These are phyloP conservation scores for Bombycilla garrulus DNA, from an alignment of 2,113 vertebrate species.

Conservation along the genomic window DNA sequence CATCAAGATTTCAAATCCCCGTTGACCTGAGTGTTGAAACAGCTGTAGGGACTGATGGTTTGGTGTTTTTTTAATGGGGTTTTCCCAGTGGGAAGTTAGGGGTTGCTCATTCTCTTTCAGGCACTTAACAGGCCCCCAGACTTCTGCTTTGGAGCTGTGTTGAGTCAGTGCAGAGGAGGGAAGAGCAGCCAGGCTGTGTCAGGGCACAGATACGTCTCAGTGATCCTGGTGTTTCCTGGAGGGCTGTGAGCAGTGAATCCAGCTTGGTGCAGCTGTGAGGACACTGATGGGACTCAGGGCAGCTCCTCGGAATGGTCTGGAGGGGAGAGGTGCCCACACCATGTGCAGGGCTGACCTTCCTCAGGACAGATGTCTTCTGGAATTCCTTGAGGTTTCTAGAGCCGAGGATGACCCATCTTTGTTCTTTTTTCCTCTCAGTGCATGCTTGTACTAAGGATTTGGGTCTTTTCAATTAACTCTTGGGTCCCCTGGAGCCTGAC, in stretches of 20 bases:
- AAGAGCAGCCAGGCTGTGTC: background rate
- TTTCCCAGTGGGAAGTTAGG: background rate
- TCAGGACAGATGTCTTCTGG: background rate
- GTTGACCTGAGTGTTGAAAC: background rate
- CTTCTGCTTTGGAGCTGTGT: background rate
- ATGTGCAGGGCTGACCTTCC: background rate
- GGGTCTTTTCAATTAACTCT: background rate
- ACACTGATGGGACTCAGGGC: background rate
- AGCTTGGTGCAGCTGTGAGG: fast-evolving
- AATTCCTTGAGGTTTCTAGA: background rate
- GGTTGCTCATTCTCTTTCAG: background rate
- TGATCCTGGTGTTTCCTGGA: background rate
- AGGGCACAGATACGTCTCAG: fast-evolving
- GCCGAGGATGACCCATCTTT: background rate
- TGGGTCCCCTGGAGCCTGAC: background rate
- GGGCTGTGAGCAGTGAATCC: fast-evolving
- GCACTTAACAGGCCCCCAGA: background rate
- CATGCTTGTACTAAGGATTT: background rate
- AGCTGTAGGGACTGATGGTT: fast-evolving
- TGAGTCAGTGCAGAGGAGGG: background rate
- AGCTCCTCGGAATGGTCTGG: fast-evolving
- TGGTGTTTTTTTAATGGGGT: background rate
- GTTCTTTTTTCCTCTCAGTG: background rate
- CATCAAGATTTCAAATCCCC: background rate
- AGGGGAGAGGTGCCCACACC: background rate